phyloP scores from a whole-genome alignment of 2,113 vertebrate genomes.

The Megaleporinus macrocephalus region DNA sequence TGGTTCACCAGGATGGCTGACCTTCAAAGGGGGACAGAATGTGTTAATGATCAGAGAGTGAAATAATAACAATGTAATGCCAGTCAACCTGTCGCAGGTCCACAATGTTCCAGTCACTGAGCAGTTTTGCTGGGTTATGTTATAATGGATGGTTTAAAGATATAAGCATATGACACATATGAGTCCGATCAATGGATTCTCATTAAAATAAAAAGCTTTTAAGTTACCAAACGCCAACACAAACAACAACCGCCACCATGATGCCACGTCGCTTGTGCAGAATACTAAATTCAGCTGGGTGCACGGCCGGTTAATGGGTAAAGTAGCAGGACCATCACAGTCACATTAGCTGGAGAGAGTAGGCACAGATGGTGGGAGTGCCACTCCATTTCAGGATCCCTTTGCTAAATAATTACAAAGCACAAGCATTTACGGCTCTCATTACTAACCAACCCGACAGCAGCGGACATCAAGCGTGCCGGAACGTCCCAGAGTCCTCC shows the following conservation, averaged over 20 bases:
- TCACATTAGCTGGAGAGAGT: neutral
- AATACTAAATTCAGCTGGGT: neutral
- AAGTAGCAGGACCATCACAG: neutral
- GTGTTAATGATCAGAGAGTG: no score
- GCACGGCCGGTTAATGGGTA: neutral
- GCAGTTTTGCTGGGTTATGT: no score
- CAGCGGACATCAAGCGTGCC: neutral
- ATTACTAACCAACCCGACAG: neutral
- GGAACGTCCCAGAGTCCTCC: neutral
- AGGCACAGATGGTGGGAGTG: neutral
- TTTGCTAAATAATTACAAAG: neutral
- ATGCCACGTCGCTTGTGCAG: neutral
- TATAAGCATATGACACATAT: neutral
- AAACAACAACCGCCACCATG: neutral
- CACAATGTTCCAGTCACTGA: no score
- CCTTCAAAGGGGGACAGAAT: no score
- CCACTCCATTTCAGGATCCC: neutral
- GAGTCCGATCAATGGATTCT: neutral
- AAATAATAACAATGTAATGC: no score
- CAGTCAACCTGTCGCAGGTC: no score
- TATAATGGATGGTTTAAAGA: no score
- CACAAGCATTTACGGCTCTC: neutral
- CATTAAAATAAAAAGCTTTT: neutral
- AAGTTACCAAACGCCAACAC: neutral
- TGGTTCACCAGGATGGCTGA: no score